Evolutionary conservation across 2,797 vertebrate genomes (phyloP).

Genomic region (Tapera naevia): DNA sequence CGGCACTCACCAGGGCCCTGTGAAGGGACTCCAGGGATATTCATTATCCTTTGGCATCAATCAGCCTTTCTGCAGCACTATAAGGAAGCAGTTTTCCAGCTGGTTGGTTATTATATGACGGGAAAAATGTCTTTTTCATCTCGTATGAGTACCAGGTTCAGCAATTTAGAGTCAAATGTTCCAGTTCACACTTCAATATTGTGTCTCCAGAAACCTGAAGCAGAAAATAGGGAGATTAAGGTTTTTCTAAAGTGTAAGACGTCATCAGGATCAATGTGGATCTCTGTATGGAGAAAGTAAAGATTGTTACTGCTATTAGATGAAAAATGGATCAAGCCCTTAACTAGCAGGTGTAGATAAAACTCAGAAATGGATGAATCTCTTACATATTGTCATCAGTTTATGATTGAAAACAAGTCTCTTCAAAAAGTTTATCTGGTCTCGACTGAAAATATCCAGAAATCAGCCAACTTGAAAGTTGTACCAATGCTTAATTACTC

Average conservation of each 20-base stretch:
- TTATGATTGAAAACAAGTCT: background rate
- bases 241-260: background rate
- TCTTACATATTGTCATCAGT: background rate
- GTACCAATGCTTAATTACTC: background rate
- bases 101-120: background rate
- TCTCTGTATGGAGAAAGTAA: background rate
- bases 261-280: background rate
- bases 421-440: background rate
- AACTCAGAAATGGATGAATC: background rate
- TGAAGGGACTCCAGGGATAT: background rate
- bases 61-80: background rate
- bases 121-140: background rate
- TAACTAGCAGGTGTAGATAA: background rate
- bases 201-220: background rate
- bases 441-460: background rate
- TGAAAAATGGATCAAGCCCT: background rate
- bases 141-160: background rate
- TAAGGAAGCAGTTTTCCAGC: conserved; percentile 36
- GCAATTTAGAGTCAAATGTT: background rate
- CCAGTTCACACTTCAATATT: background rate
- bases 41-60: background rate
- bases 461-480: background rate
- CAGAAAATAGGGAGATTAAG: background rate
- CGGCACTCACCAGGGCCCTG: accelerated
- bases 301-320: background rate